Conservation (phyloP, 2,113 vertebrate species). For the Phalacrocorax brasilianus region DNA sequence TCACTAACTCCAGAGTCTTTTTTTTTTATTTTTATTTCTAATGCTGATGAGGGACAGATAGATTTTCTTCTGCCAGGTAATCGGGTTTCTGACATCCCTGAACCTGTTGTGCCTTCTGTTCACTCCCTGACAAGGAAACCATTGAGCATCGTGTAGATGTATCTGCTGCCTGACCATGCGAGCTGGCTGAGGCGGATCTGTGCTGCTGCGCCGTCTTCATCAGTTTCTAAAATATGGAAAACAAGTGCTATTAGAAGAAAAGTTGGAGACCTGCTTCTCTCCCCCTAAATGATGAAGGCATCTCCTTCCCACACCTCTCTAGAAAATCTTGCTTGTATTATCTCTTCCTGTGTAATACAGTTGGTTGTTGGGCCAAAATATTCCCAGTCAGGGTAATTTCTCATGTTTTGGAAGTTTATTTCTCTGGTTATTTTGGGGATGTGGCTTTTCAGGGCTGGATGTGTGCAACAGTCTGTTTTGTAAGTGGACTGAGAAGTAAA, state of each 20-base stretch:
- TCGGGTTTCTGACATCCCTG: neutral
- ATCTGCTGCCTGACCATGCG: neutral
- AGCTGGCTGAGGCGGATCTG: neutral
- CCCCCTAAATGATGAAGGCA: neutral
- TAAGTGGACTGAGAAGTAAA: neutral
- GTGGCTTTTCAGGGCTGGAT: neutral
- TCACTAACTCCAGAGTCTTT: neutral
- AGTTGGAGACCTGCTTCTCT: neutral
- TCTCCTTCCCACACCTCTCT: neutral
- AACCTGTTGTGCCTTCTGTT: neutral
- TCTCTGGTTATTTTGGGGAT: neutral
- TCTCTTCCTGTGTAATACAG: neutral
- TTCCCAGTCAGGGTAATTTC: neutral
- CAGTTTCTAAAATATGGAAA: neutral
- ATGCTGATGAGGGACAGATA: neutral
- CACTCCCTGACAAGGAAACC: neutral
- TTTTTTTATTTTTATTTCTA: neutral
- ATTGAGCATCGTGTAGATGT: neutral
- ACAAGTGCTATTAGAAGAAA: neutral
- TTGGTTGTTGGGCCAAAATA: neutral
- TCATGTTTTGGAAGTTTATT: neutral
- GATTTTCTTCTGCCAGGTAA: neutral
- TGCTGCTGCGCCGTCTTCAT: neutral
- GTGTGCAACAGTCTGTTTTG: neutral
- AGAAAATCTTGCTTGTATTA: neutral